These are phyloP conservation scores for Xenopus borealis DNA, from an alignment of 2,113 vertebrate species.

Conservation along the genomic window DNA sequence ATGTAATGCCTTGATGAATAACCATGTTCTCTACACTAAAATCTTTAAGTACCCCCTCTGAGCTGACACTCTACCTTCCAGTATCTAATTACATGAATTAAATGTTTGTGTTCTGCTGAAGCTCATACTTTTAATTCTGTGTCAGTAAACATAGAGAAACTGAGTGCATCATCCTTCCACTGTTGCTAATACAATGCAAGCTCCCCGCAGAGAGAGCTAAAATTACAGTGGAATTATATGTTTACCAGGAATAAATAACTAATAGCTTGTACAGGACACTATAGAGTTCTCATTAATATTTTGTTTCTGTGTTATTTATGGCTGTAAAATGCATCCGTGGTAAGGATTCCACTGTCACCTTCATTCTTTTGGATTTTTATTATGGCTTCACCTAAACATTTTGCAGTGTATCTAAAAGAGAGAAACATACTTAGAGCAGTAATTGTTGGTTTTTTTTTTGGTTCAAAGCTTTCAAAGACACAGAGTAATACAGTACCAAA, in stretches of 20 bases:
- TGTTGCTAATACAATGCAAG: conserved; percentile 14
- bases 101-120: conserved; percentile 15
- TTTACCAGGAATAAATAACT: conserved; percentile 21
- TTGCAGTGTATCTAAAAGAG: too few relatives aligned
- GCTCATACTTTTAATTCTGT: conserved; percentile 20
- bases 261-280: not conserved
- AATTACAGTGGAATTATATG: conserved; percentile 33
- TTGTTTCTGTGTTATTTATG: not conserved
- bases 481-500: too few relatives aligned
- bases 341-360: too few relatives aligned
- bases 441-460: too few relatives aligned
- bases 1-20: too few relatives aligned
- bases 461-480: too few relatives aligned
- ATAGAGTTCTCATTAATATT: conserved; percentile 1
- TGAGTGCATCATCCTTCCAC: conserved; percentile 13
- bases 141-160: conserved; percentile 7
- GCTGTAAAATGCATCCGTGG: too few relatives aligned
- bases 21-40: not conserved
- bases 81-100: conserved; percentile 26
- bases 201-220: conserved; percentile 22
- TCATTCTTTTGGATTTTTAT: too few relatives aligned
- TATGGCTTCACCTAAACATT: too few relatives aligned
- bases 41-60: not conserved
- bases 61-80: not conserved
- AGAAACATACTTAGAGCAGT: too few relatives aligned